These are phyloP conservation scores for Marisa cornuarietis DNA, from an alignment of 1,140 invertebrate species.

Conservation along the genomic window DNA sequence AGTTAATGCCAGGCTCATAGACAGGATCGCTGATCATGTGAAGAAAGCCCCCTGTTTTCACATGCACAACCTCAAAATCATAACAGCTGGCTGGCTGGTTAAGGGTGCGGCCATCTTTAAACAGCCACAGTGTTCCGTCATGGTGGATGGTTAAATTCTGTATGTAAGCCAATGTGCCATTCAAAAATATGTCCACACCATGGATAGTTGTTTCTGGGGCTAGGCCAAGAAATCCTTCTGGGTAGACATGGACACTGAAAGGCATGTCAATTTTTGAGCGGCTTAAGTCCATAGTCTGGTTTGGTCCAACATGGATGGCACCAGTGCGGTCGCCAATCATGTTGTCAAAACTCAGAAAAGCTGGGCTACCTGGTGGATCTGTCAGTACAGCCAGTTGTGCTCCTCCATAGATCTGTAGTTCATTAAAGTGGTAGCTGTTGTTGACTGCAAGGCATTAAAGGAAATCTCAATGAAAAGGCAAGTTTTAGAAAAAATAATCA, in stretches of 20 bases:
- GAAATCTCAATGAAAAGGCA: too few species aligned
- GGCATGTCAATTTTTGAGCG: slow-evolving; percentile 49
- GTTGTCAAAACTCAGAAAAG: slow-evolving; percentile 44
- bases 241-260: slow-evolving; percentile 53
- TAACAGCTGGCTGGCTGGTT: slow-evolving; percentile 39
- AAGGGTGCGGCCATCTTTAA: slow-evolving; percentile 39
- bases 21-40: slow-evolving; percentile 54
- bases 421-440: slow-evolving; percentile 44
- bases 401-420: slow-evolving; percentile 54
- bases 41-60: slow-evolving; percentile 47
- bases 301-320: slow-evolving; percentile 46
- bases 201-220: slow-evolving; percentile 49
- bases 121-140: slow-evolving; percentile 47
- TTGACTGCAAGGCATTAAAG: slow-evolving; percentile 32
- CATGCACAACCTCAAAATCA: slow-evolving; percentile 47
- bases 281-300: slow-evolving; percentile 48
- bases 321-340: slow-evolving; percentile 58
- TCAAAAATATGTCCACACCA: slow-evolving; percentile 49
- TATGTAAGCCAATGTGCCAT: slow-evolving; percentile 51
- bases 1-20: slow-evolving; percentile 39
- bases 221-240: slow-evolving; percentile 47
- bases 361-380: slow-evolving; percentile 33
- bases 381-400: slow-evolving; percentile 53
- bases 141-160: slow-evolving; percentile 52
- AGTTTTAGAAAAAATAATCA: not conserved